phyloP scores from a whole-genome alignment of 2,797 vertebrate genomes.

The Tangara arthus region DNA sequence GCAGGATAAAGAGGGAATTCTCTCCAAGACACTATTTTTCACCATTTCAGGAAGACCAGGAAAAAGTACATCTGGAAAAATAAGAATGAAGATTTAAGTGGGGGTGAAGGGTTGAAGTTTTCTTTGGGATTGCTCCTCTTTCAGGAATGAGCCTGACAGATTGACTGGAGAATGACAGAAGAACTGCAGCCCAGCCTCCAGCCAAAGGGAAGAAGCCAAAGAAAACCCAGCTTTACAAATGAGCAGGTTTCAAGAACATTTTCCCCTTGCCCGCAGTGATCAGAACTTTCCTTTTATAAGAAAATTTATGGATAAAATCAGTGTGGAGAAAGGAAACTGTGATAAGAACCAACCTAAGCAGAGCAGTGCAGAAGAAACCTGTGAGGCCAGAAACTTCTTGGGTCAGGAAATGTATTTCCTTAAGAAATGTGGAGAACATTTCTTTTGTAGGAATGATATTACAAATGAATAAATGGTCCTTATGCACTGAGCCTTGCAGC shows the following conservation, averaged over 20 bases:
- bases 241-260: background rate
- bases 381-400: background rate
- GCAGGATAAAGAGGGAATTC: background rate
- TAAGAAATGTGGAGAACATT: background rate
- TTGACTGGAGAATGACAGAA: background rate
- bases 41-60: background rate
- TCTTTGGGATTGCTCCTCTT: background rate
- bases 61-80: background rate
- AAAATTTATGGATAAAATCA: background rate
- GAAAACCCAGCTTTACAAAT: background rate
- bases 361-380: background rate
- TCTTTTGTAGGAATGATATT: background rate
- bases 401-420: background rate
- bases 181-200: background rate
- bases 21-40: background rate
- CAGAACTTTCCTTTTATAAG: background rate
- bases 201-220: background rate
- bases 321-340: background rate
- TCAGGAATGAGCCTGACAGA: background rate
- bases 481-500: background rate
- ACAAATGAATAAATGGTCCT: background rate
- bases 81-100: background rate
- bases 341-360: background rate
- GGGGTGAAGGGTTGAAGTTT: background rate
- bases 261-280: background rate